Base-by-base conservation (phyloP, 1,140 invertebrate genomes). In the Megalopta genalis region DNA sequence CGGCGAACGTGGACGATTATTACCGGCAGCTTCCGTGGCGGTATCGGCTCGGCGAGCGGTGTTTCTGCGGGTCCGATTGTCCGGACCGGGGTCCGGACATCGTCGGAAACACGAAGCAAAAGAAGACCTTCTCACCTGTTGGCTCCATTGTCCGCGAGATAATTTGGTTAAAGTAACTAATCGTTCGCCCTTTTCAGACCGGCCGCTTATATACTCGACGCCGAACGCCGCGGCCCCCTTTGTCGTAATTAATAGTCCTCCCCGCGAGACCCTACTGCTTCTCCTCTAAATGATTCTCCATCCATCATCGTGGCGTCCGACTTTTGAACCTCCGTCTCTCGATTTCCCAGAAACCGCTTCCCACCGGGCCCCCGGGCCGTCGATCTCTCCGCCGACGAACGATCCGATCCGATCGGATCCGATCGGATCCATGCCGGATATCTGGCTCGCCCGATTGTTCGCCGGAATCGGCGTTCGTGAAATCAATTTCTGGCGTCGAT, bases 121-220 rank as follows among this genome's bases (percentile, higher is more conserved):
- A 76, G 83, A 82, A 86, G 83, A 85, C 78, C n/a, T 83, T 83
- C 81, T 88, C 87, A 87, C 86, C 86, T 85, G 87, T 88, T 83
- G 81, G 77, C 64, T 60, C 76, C 84, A 91, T 92, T 93, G 91
- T 92, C 88, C 85, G 85, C 87, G 84, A 90, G 90, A 92, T 92
- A 92, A 93, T 93, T 93, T 90, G 89, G 91, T 92, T 91, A 93
- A 91, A 92, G 89, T 93, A 92, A 92, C 91, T 93, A 93, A 93
- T 93, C 91, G 92, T 90, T 90, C 88, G 87, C 75, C 80, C 89
- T 88, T 92, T 93, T 91, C 87, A 86, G n/a, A 77, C 81, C 86
- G 68, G 88, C 90, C 91, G 90, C 90, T 85, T 85, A 85, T 88
- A 81, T 79, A 64, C 78, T 59, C 81, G 85, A 78, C 80, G 81